Percentiles rank a stretch among this genome's conserved stretches.
phyloP scores from a whole-genome alignment of 2,888 invertebrate genomes.

The Catocala sponsa region DNA sequence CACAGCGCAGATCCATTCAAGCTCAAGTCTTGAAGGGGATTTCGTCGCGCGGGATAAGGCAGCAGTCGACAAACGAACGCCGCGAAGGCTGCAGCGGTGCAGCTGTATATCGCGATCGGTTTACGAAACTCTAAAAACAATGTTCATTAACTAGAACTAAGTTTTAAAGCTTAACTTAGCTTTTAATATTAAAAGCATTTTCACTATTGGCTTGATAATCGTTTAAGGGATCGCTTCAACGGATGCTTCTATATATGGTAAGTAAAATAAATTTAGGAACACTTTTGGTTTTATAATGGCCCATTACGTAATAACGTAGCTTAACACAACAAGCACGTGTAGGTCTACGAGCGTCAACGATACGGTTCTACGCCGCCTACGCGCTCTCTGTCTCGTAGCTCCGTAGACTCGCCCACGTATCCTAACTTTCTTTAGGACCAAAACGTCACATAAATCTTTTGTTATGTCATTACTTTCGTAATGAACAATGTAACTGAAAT shows the following conservation, averaged over 20 bases:
- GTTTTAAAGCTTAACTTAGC: too few species aligned
- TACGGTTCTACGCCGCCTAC: constrained; percentile 81
- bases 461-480: constrained; percentile 1
- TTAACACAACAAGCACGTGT: constrained; percentile 63
- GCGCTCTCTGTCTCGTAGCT: constrained; percentile 79
- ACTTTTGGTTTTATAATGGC: too few species aligned
- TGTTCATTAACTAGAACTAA: constrained; percentile 6
- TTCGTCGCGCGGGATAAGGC: constrained; percentile 82
- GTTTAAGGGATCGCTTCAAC: constrained; percentile 23
- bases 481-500: too few species aligned
- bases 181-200: constrained; percentile 10
- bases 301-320: constrained; percentile 1
- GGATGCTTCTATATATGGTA: constrained; percentile 31
- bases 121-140: constrained; percentile 32
- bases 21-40: constrained; percentile 88
- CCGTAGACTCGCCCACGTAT: constrained; percentile 85
- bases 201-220: constrained; percentile 36
- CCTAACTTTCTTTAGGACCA: constrained; percentile 53
- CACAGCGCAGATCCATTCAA: constrained; percentile 90
- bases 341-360: constrained; percentile 68
- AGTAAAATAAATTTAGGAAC: constrained; percentile 22
- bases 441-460: constrained; percentile 36
- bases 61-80: constrained; percentile 81
- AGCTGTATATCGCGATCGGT: constrained; percentile 31
- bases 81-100: constrained; percentile 60